These are phyloP conservation scores for Leucosticte australis DNA, from an alignment of 2,113 vertebrate species.

Conservation along the genomic window DNA sequence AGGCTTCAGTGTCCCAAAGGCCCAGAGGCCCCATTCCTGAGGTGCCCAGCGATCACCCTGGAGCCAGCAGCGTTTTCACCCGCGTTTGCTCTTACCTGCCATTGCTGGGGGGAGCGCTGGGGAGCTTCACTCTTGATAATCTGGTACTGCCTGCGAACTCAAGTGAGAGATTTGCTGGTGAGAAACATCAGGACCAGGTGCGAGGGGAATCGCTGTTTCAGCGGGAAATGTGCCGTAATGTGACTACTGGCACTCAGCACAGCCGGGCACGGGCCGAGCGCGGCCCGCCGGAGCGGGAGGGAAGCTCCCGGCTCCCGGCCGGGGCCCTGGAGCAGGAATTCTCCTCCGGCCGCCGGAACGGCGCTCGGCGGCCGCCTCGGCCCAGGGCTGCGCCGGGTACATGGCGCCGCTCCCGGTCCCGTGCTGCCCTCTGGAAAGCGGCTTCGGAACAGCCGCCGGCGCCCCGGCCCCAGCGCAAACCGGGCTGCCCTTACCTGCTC, in stretches of 20 bases:
- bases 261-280: neutral
- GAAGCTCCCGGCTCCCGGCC: neutral
- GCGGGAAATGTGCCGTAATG: neutral
- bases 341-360: neutral
- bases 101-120: neutral
- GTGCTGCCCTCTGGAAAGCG: neutral
- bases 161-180: neutral
- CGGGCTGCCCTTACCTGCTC: neutral
- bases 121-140: neutral
- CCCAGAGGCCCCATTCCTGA: neutral
- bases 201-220: accelerated
- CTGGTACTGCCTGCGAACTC: neutral
- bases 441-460: accelerated
- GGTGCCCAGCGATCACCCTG: neutral
- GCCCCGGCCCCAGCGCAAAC: neutral
- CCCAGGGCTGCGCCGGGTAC: neutral
- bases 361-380: neutral
- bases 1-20: too few species aligned
- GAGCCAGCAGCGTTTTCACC: accelerated
- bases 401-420: neutral
- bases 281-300: neutral
- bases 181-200: neutral
- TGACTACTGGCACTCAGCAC: neutral
- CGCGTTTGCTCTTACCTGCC: neutral
- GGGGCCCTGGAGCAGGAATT: neutral